These are phyloP conservation scores for Biston betularia DNA, from an alignment of 2,888 invertebrate genomes.

Conservation along the genomic window DNA sequence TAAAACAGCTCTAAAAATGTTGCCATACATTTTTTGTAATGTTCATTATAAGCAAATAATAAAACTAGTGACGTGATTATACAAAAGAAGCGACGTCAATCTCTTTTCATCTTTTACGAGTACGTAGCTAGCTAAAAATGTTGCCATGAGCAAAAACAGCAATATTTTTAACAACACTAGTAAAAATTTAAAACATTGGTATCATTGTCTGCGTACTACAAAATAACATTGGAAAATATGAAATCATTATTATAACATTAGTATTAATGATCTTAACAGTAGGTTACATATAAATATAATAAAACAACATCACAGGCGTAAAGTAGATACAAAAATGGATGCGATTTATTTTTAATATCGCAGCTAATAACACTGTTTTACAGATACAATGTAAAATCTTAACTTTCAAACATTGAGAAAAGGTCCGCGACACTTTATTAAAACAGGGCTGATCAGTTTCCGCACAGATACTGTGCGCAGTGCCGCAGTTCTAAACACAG, in stretches of 20 bases:
- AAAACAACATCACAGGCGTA: constrained; percentile 54
- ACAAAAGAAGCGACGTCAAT: no score
- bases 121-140: neutral
- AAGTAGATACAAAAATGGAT: constrained; percentile 49
- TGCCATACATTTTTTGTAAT: no score
- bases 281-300: constrained; percentile 28
- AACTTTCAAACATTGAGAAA: no score
- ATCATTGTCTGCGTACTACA: constrained; percentile 25
- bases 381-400: neutral
- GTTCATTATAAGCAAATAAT: no score
- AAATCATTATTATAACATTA: constrained; percentile 10
- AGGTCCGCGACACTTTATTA: no score
- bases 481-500: neutral
- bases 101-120: neutral
- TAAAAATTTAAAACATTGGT: no score
- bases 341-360: neutral
- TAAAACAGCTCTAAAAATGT: no score
- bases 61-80: no score
- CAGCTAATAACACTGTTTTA: neutral
- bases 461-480: no score
- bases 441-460: no score
- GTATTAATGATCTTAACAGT: constrained; percentile 11
- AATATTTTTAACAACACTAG: neutral
- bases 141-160: neutral
- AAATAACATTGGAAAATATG: constrained; percentile 16